Percentiles rank a stretch among this genome's conserved stretches.
phyloP scores from a whole-genome alignment of 1,140 invertebrate species.

The Drosophila pruinosa region DNA sequence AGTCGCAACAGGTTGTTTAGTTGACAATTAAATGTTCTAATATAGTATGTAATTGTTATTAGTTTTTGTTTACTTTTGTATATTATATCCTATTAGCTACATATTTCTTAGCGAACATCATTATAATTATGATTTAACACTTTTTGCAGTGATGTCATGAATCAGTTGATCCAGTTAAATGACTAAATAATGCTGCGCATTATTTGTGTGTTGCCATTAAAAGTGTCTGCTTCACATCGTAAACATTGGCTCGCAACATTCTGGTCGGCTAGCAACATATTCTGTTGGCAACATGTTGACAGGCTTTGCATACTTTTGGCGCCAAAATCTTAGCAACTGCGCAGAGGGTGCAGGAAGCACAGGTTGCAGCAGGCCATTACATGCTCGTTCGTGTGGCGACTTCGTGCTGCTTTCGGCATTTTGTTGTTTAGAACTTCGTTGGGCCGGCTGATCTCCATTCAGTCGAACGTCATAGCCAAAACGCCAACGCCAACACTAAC shows the following conservation, averaged over 20 bases:
- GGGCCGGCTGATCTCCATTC: constrained; percentile 65
- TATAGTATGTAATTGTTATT: too few species aligned
- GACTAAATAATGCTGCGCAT: background rate
- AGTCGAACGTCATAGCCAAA: constrained; percentile 5
- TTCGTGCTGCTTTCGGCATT: background rate
- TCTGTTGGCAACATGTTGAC: constrained; percentile 50
- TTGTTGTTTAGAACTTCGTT: constrained; percentile 35
- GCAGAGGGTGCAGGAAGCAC: constrained; percentile 33
- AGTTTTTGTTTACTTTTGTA: too few species aligned
- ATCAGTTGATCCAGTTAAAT: too few species aligned
- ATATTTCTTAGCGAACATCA: background rate
- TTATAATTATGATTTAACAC: background rate
- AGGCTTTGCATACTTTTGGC: constrained; percentile 34
- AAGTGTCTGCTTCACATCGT: background rate
- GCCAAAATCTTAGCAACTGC: constrained; percentile 62
- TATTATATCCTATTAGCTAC: background rate
- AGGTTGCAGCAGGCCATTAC: background rate
- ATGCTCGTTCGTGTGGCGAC: constrained; percentile 25
- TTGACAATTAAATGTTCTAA: too few species aligned
- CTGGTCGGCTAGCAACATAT: background rate
- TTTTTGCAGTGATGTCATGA: background rate
- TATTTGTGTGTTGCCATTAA: constrained; percentile 6
- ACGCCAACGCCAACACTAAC: constrained; percentile 4
- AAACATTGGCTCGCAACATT: constrained; percentile 7
- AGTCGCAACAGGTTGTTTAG: too few species aligned